Base-by-base conservation (phyloP, 2,888 invertebrate genomes). In the Polydrusus pterygomalis region DNA sequence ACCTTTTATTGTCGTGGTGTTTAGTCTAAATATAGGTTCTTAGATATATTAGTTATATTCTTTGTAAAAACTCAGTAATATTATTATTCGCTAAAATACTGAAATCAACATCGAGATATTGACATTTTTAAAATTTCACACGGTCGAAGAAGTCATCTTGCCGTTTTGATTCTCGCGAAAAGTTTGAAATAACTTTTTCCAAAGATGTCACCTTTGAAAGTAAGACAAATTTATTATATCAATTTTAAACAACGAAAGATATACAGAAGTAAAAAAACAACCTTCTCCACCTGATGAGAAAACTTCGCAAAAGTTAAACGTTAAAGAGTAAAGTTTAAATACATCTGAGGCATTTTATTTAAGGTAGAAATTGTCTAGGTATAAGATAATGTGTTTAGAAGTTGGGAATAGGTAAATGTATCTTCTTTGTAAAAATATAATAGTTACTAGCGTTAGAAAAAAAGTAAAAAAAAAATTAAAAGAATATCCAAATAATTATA, bases 231-330 rank as follows among this genome's bases (percentile, higher is more conserved):
- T 70, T 74, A 70, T 74, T 54, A 64, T 62, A 64, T 64, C 49
- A 56, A 65, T 75, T 65, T 65, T 60, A 38, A 64, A 64, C 58
- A 30, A 64, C 45, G 58, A 54, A 67, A 70, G 65, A 70, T 70
- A 65, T 70, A 75, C 65, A 75, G 65, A 75, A 64, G 60, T 43
- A 62, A 54, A 68, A n/a, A 75, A 75, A 75, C 56, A 58, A 54
- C 63, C 51, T 47, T 45, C 72, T 76, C 68, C 49, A 72, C 69
- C 68, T 76, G 76, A 76, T 76, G 71, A 72, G 76, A 72, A 76
- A 76, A 76, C 62, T 76, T 76, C 56, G 45, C 56, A 45, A 70
- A 34, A 62, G 62, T 62, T 60, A 34, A 60, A 68, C 60, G 38
- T 64, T 70, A 58, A 64, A 74, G 54, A 30, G 64, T 56, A 74